These are phyloP conservation scores for Dryas iulia DNA, from an alignment of 1,140 invertebrate genomes.

Conservation along the genomic window DNA sequence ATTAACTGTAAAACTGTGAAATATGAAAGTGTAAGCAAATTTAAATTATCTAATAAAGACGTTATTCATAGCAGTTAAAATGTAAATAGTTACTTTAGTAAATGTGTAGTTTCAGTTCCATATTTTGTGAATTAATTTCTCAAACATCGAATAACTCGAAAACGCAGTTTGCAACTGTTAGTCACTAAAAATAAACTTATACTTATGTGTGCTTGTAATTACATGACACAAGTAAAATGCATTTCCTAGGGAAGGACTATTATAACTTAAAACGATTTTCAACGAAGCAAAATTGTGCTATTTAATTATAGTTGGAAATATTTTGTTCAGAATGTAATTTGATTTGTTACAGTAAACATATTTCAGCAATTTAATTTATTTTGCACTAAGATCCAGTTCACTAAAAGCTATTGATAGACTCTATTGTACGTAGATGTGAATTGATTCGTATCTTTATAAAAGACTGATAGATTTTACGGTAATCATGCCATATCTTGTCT, in stretches of 20 bases:
- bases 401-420: neutral
- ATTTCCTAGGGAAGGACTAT: slow-evolving; percentile 21
- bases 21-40: too few species aligned
- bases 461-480: slow-evolving; percentile 73
- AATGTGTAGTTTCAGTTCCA: slow-evolving; percentile 15
- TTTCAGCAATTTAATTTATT: slow-evolving; percentile 2
- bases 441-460: slow-evolving; percentile 47
- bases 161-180: slow-evolving; percentile 3
- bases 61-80: slow-evolving; percentile 13
- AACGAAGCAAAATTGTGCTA: slow-evolving; percentile 18
- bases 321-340: neutral
- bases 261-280: slow-evolving; percentile 30
- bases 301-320: neutral
- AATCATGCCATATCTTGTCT: slow-evolving; percentile 63
- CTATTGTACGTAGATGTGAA: slow-evolving; percentile 21
- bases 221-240: slow-evolving; percentile 21
- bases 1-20: slow-evolving; percentile 60
- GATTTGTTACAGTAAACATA: neutral
- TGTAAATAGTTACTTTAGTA: slow-evolving; percentile 23
- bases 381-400: neutral
- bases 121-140: neutral
- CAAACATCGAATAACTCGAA: slow-evolving; percentile 21
- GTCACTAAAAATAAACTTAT: slow-evolving; percentile 19
- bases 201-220: slow-evolving; percentile 23
- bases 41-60: neutral